These are phyloP conservation scores for Microtus richardsoni DNA, from an alignment of 2,113 vertebrate genomes.

Conservation along the genomic window DNA sequence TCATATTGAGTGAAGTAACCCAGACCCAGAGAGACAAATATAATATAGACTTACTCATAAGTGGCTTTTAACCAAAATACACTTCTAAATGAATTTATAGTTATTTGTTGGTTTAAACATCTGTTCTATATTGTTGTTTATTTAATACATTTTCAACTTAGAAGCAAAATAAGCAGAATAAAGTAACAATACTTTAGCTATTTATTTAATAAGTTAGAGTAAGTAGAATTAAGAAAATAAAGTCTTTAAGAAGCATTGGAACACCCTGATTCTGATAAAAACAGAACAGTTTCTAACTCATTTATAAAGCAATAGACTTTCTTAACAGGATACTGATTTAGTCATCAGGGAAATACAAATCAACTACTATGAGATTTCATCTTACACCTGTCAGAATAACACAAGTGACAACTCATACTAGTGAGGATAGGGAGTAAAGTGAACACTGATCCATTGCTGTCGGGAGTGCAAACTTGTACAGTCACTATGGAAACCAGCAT, in stretches of 20 bases:
- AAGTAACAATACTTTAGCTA: conserved; percentile 29
- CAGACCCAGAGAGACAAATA: too few species aligned
- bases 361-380: background rate
- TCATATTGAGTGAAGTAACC: too few species aligned
- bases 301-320: background rate
- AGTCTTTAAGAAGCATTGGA: background rate
- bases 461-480: background rate
- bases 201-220: background rate
- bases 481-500: background rate
- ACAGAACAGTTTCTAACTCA: background rate
- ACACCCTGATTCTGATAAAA: background rate
- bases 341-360: background rate
- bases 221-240: background rate
- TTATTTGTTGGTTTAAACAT: conserved; percentile 24
- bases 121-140: background rate
- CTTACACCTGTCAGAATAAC: background rate
- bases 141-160: background rate
- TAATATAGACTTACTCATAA: too few species aligned
- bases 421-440: background rate
- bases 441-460: background rate
- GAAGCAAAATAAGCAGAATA: background rate
- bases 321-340: background rate
- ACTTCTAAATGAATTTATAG: background rate
- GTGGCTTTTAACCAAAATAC: background rate
- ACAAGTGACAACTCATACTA: background rate